A percentile compares a stretch with the other conserved stretches of the same genome.
phyloP scores from a whole-genome alignment of 2,888 invertebrate genomes.

The Pyrocoelia pectoralis region DNA sequence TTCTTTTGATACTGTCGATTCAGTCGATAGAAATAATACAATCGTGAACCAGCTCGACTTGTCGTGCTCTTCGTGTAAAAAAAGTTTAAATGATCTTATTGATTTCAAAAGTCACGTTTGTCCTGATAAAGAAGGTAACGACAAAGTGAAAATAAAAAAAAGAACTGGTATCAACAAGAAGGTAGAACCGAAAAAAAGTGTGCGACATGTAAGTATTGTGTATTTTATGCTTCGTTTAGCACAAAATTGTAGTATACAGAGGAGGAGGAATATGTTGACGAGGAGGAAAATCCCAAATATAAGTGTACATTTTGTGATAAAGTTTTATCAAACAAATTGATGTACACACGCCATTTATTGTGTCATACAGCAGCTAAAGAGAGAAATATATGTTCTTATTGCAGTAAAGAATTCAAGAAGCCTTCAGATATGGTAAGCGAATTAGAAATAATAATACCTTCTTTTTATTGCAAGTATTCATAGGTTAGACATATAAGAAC shows the following conservation, averaged over 20 bases:
- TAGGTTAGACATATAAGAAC: slow-evolving; percentile 69
- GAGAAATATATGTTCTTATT: slow-evolving; percentile 63
- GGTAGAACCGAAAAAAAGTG: neutral
- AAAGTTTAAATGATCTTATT: slow-evolving; percentile 22
- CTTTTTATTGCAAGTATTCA: too few species aligned
- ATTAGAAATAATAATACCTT: neutral
- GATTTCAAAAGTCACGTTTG: slow-evolving; percentile 37
- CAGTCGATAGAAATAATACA: neutral
- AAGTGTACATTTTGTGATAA: slow-evolving; percentile 37
- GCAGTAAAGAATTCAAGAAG: slow-evolving; percentile 73
- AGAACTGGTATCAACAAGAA: neutral
- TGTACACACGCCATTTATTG: slow-evolving; percentile 31
- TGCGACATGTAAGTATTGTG: neutral
- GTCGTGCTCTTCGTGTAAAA: slow-evolving; percentile 33
- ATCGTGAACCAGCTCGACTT: slow-evolving; percentile 9
- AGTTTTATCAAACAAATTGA: slow-evolving; percentile 23
- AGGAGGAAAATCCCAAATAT: neutral
- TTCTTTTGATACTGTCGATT: neutral
- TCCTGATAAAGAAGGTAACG: neutral
- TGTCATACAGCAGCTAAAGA: slow-evolving; percentile 52
- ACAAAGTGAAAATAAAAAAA: neutral
- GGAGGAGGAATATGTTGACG: too few species aligned
- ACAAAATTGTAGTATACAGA: neutral
- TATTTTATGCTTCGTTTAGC: neutral
- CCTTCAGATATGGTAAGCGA: slow-evolving; percentile 67